Percentiles rank a stretch among this genome's conserved stretches.
Evolutionary conservation across 2,797 vertebrate genomes (phyloP).

Genomic region (Chelon auratus): DNA sequence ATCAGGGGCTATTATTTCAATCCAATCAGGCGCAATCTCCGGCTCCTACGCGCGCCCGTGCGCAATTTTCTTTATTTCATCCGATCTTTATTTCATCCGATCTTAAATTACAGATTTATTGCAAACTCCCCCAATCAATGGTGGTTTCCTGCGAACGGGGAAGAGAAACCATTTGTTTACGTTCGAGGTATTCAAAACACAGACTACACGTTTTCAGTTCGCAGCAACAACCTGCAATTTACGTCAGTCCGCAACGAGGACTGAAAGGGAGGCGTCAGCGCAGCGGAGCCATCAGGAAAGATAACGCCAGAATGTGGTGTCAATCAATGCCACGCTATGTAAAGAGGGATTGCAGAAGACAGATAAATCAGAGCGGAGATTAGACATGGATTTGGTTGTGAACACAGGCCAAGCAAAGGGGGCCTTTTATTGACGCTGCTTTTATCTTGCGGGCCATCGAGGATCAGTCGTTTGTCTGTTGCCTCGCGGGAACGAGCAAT

Average conservation of each 20-base stretch:
- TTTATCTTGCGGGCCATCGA: conserved; percentile 71
- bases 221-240: conserved; percentile 22
- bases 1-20: conserved; percentile 56
- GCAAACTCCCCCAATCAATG: conserved; percentile 24
- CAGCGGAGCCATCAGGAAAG: conserved; percentile 30
- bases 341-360: conserved; percentile 51
- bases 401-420: conserved; percentile 53
- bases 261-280: not conserved
- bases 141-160: conserved; percentile 13
- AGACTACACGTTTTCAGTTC: not conserved
- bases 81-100: conserved; percentile 8
- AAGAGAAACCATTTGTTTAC: conserved; percentile 15
- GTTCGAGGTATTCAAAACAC: conserved; percentile 19
- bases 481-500: conserved; percentile 44
- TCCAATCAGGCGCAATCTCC: conserved; percentile 32
- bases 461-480: conserved; percentile 27
- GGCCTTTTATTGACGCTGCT: conserved; percentile 43
- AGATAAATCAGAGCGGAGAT: conserved; percentile 57
- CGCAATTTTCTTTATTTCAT: conserved; percentile 28
- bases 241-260: not conserved
- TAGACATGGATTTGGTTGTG: conserved; percentile 73
- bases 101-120: conserved; percentile 26
- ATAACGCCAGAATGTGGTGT: conserved; percentile 44
- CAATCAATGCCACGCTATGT: conserved; percentile 60
- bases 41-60: conserved; percentile 7